Conservation (phyloP, 2,797 vertebrate species). For the Rhinoraja longicauda region DNA sequence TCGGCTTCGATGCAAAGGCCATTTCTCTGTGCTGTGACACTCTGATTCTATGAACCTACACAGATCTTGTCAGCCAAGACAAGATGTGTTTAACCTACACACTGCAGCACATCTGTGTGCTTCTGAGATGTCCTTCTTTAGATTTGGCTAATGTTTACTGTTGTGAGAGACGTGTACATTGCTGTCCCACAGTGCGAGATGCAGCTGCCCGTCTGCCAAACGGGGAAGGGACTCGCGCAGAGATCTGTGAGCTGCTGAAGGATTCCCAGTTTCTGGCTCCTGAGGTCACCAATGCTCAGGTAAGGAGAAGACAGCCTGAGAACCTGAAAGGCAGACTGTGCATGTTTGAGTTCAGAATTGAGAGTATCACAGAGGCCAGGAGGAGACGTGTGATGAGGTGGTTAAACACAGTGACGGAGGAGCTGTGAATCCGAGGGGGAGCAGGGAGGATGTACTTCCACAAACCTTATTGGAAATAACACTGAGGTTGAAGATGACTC, state of each 20-base stretch:
- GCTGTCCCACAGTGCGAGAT: slow-evolving; percentile 71
- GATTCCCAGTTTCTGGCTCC: slow-evolving; percentile 96
- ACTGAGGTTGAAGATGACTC: too few relatives aligned
- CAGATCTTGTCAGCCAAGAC: neutral
- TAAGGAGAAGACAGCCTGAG: slow-evolving; percentile 44
- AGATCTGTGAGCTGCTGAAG: slow-evolving; percentile 94
- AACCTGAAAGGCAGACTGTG: neutral
- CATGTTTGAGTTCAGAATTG: neutral
- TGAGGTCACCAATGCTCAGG: slow-evolving; percentile 96
- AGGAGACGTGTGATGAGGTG: neutral
- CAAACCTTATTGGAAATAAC: too few relatives aligned
- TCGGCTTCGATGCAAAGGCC: too few relatives aligned
- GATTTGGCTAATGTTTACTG: slow-evolving; percentile 2
- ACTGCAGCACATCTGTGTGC: neutral
- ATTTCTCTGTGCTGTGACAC: too few relatives aligned
- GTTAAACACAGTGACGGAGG: too few relatives aligned
- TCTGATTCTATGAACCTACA: too few relatives aligned
- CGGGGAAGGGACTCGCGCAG: slow-evolving; percentile 91
- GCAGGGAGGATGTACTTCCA: too few relatives aligned
- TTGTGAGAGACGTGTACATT: neutral
- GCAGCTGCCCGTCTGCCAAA: slow-evolving; percentile 93
- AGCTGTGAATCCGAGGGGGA: too few relatives aligned
- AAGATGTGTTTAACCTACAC: neutral
- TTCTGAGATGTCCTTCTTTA: neutral
- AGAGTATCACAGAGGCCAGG: neutral